A percentile compares a stretch with the other conserved stretches of the same genome.
Evolutionary conservation across 2,888 invertebrate genomes (phyloP).

Genomic region (Rhamnusium bicolor): DNA sequence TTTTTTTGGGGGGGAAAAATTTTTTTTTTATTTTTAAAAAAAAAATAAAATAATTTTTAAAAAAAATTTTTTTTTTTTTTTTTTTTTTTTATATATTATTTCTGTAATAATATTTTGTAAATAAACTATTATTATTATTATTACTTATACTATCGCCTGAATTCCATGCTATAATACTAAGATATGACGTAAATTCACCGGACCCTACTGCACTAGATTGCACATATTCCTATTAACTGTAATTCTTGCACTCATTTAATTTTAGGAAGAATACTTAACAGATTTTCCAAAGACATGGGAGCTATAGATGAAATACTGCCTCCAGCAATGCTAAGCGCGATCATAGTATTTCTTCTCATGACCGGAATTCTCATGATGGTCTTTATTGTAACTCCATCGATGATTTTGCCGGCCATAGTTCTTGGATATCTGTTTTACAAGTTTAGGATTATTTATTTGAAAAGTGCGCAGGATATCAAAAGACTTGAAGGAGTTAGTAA

Average conservation of each 20-base stretch:
- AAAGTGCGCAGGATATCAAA: slow-evolving; percentile 82
- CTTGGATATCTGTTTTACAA: slow-evolving; percentile 78
- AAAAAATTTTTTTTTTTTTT: no score
- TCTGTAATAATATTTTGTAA: no score
- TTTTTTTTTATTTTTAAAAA: no score
- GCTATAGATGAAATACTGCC: slow-evolving; percentile 83
- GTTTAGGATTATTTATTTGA: slow-evolving; percentile 79
- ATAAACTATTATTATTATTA: no score
- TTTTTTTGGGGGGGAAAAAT: no score
- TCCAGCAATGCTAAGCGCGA: slow-evolving; percentile 76
- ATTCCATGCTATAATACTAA: no score
- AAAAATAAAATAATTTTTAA: no score
- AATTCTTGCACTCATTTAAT: neutral
- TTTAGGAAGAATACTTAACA: slow-evolving; percentile 82
- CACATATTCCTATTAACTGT: no score
- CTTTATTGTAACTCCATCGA: slow-evolving; percentile 80
- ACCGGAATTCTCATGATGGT: slow-evolving; percentile 76
- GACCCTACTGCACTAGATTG: no score
- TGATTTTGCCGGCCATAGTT: slow-evolving; percentile 77
- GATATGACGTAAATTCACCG: no score
- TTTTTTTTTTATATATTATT: no score
- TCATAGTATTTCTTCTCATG: slow-evolving; percentile 80
- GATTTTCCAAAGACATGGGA: slow-evolving; percentile 90
- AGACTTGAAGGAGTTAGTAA: slow-evolving; percentile 74
- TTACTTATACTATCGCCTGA: no score